Base-by-base conservation (phyloP, 2,113 vertebrate genomes). In the Embiotoca jacksoni region DNA sequence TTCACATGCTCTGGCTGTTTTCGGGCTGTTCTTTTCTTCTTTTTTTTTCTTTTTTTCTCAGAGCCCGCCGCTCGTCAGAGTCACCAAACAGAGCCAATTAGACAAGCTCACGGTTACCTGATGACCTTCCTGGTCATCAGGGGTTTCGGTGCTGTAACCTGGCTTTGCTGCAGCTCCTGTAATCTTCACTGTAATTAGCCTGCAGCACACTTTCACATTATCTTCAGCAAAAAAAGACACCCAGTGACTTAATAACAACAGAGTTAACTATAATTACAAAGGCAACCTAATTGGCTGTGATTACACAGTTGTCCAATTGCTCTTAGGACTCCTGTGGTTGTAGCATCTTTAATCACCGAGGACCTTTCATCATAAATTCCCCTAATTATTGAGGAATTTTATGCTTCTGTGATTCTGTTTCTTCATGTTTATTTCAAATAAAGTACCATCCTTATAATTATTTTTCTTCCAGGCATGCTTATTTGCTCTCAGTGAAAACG, bases 71-170 rank as follows among this genome's bases (percentile, higher is more conserved):
- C 15, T 23, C 10, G 36, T n/a, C 53, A 50, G 23, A 69, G 39
- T 56, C 62, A 60, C 58, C 62, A 68, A 57, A 53, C 44, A 5
- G 23, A 75, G 54, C 67, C 68, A 84, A 84, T 82, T 77, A 86
- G 58, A 72, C 3, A 30, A 77, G 41, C 49, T 7, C 44, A 9
- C 10, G 1, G 39, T 41, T 54, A 53, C 72, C 68, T 7, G 35
- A 8, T 3, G 49, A 46, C 77, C 77, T 23, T 31, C 30, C 3
- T 6, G 35, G 54, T 56, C 71, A 61, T 30, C 64, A 5, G 47
- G 50, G 33, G 41, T 23, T 60, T 16, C 31, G 11, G 11, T 5
- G 31, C 30, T 8, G 50, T 7, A 47, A 15, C 36, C n/a, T 0
- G 9, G 23, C 53, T 63, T 54, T 2, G 7, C 57, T 31, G 55